These are phyloP conservation scores for Drosophila glabriapex DNA, from an alignment of 2,888 invertebrate species.

Conservation along the genomic window DNA sequence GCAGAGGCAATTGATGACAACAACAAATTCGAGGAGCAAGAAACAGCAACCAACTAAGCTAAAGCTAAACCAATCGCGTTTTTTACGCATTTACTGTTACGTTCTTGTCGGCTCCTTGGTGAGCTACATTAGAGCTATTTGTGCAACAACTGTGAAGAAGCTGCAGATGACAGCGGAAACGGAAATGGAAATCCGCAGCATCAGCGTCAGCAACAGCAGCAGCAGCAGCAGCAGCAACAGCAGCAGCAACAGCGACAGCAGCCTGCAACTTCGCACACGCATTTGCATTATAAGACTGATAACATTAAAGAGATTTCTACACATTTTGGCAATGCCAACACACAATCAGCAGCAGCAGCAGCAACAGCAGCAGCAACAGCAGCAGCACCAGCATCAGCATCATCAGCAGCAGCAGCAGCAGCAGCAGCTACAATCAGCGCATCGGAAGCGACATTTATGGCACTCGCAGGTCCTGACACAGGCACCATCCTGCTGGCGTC, in stretches of 20 bases:
- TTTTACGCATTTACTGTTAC: conserved; percentile 69
- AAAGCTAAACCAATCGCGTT: conserved; percentile 70
- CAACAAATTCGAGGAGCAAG: conserved; percentile 32
- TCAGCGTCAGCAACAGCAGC: conserved; percentile 15
- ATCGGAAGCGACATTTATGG: conserved; percentile 44
- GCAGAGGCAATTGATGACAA: conserved; percentile 48
- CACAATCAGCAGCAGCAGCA: conserved; percentile 39
- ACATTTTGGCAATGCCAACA: conserved; percentile 69
- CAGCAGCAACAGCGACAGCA: conserved; percentile 5
- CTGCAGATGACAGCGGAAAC: conserved; percentile 11
- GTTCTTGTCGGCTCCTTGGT: conserved; percentile 66
- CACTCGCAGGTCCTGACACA: conserved; percentile 46
- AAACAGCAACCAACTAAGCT: conserved; percentile 57
- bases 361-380: conserved; percentile 33
- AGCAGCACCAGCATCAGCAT: conserved; percentile 9
- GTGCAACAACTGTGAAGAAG: conserved; percentile 50
- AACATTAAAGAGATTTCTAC: conserved; percentile 83
- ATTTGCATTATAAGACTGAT: conserved; percentile 85
- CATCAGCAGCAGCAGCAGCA: conserved; percentile 1
- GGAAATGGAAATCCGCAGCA: conserved; percentile 35
- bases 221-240: conserved; percentile 21
- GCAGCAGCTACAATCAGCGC: conserved; percentile 35
- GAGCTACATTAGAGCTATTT: conserved; percentile 65
- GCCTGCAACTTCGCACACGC: conserved; percentile 64
- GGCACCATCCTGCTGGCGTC: conserved; percentile 47